These are phyloP conservation scores for Sinocyclocheilus anshuiensis DNA, from an alignment of 2,113 vertebrate genomes.

Conservation along the genomic window DNA sequence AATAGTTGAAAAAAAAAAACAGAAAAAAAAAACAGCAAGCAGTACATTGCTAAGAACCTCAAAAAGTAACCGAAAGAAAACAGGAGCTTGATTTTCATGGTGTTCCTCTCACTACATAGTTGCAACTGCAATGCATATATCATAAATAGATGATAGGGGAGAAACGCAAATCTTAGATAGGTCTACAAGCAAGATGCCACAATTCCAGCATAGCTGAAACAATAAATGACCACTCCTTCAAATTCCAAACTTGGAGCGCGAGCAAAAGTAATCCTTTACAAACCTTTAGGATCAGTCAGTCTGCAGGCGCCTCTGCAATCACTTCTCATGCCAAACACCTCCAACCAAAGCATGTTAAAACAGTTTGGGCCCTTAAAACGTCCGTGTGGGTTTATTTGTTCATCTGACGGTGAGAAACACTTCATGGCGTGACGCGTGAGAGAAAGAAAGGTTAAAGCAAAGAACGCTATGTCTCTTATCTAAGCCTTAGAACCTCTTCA, in stretches of 20 bases:
- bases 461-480: constrained; percentile 52
- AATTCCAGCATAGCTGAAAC: constrained; percentile 78
- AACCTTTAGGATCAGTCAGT: constrained; percentile 67
- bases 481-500: constrained; percentile 62
- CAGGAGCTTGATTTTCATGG: constrained; percentile 55
- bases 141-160: constrained; percentile 78
- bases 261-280: constrained; percentile 63
- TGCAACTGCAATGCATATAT: constrained; percentile 76
- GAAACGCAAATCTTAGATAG: constrained; percentile 61
- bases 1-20: constrained; percentile 41
- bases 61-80: constrained; percentile 59
- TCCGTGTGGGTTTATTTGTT: constrained; percentile 47
- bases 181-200: constrained; percentile 74
- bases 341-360: constrained; percentile 72
- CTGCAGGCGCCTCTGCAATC: constrained; percentile 59
- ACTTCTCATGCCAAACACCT: constrained; percentile 67
- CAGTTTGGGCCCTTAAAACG: constrained; percentile 65
- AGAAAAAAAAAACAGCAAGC: constrained; percentile 62
- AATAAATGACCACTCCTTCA: constrained; percentile 65
- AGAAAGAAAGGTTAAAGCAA: constrained; percentile 61
- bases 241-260: constrained; percentile 63
- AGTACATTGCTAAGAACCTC: constrained; percentile 68
- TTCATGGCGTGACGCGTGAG: constrained; percentile 57
- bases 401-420: constrained; percentile 46
- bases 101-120: constrained; percentile 69